Evolutionary conservation across 2,113 vertebrate genomes (phyloP).

Genomic region (Phycodurus eques): DNA sequence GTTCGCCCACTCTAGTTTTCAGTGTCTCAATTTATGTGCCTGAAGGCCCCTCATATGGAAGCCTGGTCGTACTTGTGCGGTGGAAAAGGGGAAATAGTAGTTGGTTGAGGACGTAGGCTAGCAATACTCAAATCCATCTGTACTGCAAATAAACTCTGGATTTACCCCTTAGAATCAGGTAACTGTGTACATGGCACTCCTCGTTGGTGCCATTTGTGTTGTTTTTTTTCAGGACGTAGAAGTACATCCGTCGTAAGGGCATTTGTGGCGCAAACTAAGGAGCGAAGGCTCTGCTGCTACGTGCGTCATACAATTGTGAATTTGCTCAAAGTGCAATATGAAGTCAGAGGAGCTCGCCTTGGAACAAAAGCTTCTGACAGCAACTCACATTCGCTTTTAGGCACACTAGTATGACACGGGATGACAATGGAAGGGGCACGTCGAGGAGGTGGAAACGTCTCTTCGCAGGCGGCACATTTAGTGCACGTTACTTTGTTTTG

Average conservation of each 20-base stretch:
- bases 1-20: too few species aligned
- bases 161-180: background rate
- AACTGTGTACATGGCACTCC: background rate
- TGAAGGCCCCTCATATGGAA: background rate
- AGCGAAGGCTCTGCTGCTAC: conserved; percentile 34
- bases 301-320: background rate
- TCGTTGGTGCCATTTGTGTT: conserved; percentile 3
- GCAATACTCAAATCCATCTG: conserved; percentile 40
- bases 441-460: conserved; percentile 6
- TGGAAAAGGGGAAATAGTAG: background rate
- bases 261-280: conserved; percentile 6
- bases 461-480: background rate
- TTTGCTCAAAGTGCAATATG: conserved; percentile 38
- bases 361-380: conserved; percentile 7
- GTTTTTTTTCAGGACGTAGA: conserved; percentile 8
- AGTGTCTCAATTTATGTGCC: too few species aligned
- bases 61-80: background rate
- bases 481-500: background rate
- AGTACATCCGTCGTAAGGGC: background rate
- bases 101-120: background rate
- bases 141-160: conserved; percentile 11
- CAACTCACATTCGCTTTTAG: conserved; percentile 1
- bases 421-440: conserved; percentile 11
- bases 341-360: conserved; percentile 11
- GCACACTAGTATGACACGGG: conserved; percentile 17